phyloP scores from a whole-genome alignment of 53 echinoderm and acorn worm species.

The Glandiceps talaboti region DNA sequence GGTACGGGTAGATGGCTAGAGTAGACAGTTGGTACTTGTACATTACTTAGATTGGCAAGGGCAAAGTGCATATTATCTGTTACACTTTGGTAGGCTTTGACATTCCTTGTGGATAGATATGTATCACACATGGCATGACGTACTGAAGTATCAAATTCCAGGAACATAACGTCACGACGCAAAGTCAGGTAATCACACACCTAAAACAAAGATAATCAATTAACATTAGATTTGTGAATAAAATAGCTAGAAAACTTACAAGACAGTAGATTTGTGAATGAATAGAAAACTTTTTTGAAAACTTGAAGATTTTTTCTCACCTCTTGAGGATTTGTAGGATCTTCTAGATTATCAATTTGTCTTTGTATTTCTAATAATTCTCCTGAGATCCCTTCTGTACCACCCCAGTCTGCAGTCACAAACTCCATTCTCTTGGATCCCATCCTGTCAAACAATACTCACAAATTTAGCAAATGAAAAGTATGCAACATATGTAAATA shows the following conservation, averaged over 20 bases:
- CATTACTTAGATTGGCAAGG: conserved; percentile 57
- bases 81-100: conserved; percentile 37
- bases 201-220: no score
- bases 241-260: not conserved
- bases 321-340: conserved; percentile 84
- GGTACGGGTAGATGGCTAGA: conserved; percentile 56
- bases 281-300: not conserved
- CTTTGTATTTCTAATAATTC: conserved; percentile 94
- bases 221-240: not conserved
- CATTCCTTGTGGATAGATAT: conserved; percentile 81
- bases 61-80: conserved; percentile 64
- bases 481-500: no score
- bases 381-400: conserved; percentile 88
- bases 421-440: conserved; percentile 67
- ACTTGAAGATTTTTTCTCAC: conserved; percentile 10
- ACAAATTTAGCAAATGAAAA: no score
- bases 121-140: conserved; percentile 86
- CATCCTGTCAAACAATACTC: conserved; percentile 49
- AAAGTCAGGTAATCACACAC: conserved; percentile 75
- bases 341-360: conserved; percentile 88
- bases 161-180: conserved; percentile 70
- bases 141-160: conserved; percentile 81
- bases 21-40: conserved; percentile 62
- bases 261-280: not conserved
- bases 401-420: conserved; percentile 97